phyloP scores from a whole-genome alignment of 2,888 invertebrate genomes.

The Cryptophagus acutangulus region DNA sequence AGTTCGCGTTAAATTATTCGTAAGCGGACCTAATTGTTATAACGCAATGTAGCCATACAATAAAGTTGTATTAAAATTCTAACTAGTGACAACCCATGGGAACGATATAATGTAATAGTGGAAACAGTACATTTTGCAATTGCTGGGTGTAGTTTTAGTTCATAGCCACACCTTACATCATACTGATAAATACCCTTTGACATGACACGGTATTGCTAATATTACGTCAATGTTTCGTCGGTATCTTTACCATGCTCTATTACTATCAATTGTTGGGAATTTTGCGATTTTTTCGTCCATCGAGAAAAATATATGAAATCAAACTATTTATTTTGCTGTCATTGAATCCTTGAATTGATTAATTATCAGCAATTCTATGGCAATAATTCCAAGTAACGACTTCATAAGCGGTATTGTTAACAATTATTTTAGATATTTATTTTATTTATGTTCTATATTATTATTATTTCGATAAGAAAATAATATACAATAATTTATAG shows the following conservation, averaged over 20 bases:
- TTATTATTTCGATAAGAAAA: too few species aligned
- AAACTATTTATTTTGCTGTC: conserved; percentile 16
- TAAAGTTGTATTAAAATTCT: conserved; percentile 15
- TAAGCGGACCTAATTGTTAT: conserved; percentile 20
- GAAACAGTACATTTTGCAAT: conserved; percentile 35
- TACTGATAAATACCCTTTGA: conserved; percentile 42
- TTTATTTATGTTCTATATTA: too few species aligned
- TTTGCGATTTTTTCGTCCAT: conserved; percentile 2
- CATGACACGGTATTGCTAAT: conserved; percentile 32
- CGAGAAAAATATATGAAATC: too few species aligned
- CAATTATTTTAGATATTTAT: too few species aligned
- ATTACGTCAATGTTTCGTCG: conserved; percentile 23
- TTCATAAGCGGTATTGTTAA: too few species aligned
- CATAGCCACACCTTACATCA: conserved; percentile 38
- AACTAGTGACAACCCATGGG: conserved; percentile 28
- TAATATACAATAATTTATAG: too few species aligned
- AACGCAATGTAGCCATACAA: conserved; percentile 21
- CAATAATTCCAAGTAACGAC: conserved; percentile 2
- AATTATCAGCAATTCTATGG: conserved; percentile 12
- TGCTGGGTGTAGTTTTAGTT: conserved; percentile 36
- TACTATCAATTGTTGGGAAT: conserved; percentile 3
- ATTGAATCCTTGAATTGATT: conserved; percentile 22
- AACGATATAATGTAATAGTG: conserved; percentile 23
- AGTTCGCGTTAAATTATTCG: conserved; percentile 12
- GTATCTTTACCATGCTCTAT: conserved; percentile 17